Evolutionary conservation across 2,797 vertebrate species (phyloP), one percentile per base, ranked within the genome.

Genomic region (Harpagifer antarcticus): DNA sequence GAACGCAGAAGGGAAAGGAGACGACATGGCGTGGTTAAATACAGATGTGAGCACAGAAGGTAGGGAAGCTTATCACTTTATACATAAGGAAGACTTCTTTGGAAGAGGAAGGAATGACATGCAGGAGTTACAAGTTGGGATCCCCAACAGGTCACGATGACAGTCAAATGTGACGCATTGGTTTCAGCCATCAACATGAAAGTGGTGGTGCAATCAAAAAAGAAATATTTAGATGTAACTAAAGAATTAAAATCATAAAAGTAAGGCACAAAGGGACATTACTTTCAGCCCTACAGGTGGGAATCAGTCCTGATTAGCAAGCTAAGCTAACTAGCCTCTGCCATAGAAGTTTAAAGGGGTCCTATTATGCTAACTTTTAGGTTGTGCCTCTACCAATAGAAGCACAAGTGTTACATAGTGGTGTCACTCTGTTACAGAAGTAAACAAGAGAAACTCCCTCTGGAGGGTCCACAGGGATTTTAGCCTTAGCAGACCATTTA

Each of bases 61-160:
- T 61, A 15, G 64, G 12, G 31, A 77, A 68, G 81, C 82, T 79
- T 86, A 87, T 84, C 72, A 40, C 6, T 55, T 72, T 71, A 87
- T 73, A 79, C 72, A 69, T 58, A 61, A 20, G 37, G 43, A 66
- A 53, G 81, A 72, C 14, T 48, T 49, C 37, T 27, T 27, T 27
- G 27, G 27, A 27, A 6, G 45, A 37, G 42, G 60, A 58, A 52
- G 48, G 42, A 53, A 61, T 68, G 77, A 76, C 72, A 72, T 27
- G 17, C 27, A 42, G 53, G 58, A 80, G 52, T 1, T 6, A 27
- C 27, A 27, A 27, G 27, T 27, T 27, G 17, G 61, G 53, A 72
- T 58, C 27, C 57, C 48, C 14, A 62, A 82, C 55, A 15, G 69
- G 72, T 61, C 44, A 4, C 8, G 88, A 91, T 87, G 86, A 78